Evolutionary conservation across 2,113 vertebrate species (phyloP), one percentile per base, ranked within the genome.

Genomic region (Atrichornis clamosus): DNA sequence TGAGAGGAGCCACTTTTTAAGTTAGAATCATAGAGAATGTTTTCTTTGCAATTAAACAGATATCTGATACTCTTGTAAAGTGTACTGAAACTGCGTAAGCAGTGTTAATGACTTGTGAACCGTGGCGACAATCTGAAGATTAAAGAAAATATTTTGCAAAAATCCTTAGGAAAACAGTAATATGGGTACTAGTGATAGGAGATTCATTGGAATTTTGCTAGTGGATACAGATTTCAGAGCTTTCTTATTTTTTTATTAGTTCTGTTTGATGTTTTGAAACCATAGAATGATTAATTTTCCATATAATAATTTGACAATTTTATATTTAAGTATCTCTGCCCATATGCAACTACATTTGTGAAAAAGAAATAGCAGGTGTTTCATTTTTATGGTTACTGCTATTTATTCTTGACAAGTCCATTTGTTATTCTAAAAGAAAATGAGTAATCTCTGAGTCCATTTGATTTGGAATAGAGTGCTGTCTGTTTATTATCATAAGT

Each of bases 311-410:
- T 96, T 92, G 95, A 87, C 39, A 70, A 80, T 94, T 95, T 96
- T 95, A 91, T 90, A 88, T 97, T 83, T 93, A 62, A 94, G 50
- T 83, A 86, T 70, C 47, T 80, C 22, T 63, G 73, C 41, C 93
- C 95, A 97, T 96, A 97, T 95, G 96, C 59, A 93, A 52, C 63
- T 91, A 93, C 89, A 97, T 96, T 95, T 97, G 91, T 96, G 93
- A 93, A 93, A 73, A 93, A 96, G 52, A 33, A 88, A 93, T 35
- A 96, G 44, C 94, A 97, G 96, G 90, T 96, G 93, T 97, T 97
- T 92, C 41, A 73, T 92, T 97, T 89, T 95, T 89, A 91, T 93
- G 33, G 28, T 67, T 89, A 89, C 89, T 97, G 96, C 95, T 97
- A 93, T 95, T 97, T 96, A 86, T 95, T 94, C 81, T 93, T 93